phyloP scores from a whole-genome alignment of 2,888 invertebrate species.

The Callyntrura guangdongensis region DNA sequence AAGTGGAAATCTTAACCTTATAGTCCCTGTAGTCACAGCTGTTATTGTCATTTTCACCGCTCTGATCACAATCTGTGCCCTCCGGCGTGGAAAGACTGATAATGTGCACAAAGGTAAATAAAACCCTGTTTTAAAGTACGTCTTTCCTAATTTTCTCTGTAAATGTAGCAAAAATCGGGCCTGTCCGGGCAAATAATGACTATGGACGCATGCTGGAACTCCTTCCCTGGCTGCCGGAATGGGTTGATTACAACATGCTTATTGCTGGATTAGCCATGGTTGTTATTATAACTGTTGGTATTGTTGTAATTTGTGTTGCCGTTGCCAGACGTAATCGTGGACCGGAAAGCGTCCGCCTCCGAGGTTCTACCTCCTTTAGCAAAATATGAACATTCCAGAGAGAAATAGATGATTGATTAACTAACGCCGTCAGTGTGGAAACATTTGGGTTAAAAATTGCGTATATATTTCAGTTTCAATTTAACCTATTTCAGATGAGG shows the following conservation, averaged over 20 bases:
- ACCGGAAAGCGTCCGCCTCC: conserved; percentile 90
- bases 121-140: conserved; percentile 66
- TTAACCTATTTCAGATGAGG: conserved; percentile 90
- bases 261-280: conserved; percentile 96
- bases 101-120: conserved; percentile 93
- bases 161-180: conserved; percentile 92
- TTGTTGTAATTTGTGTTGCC: conserved; percentile 96
- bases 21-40: conserved; percentile 97
- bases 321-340: conserved; percentile 91
- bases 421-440: too few relatives aligned
- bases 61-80: conserved; percentile 96
- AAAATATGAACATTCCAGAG: not conserved
- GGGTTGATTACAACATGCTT: conserved; percentile 96
- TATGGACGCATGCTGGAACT: conserved; percentile 84
- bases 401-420: too few relatives aligned
- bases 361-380: conserved; percentile 88
- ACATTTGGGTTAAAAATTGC: too few relatives aligned
- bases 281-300: conserved; percentile 95
- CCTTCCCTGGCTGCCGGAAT: conserved; percentile 93
- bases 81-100: conserved; percentile 91
- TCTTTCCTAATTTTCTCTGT: conserved; percentile 83
- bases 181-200: conserved; percentile 86
- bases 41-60: conserved; percentile 97
- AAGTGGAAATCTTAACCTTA: conserved; percentile 91
- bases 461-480: conserved; percentile 5